These are phyloP conservation scores for Laodelphax striatellus DNA, from an alignment of 1,140 invertebrate species.

Conservation along the genomic window DNA sequence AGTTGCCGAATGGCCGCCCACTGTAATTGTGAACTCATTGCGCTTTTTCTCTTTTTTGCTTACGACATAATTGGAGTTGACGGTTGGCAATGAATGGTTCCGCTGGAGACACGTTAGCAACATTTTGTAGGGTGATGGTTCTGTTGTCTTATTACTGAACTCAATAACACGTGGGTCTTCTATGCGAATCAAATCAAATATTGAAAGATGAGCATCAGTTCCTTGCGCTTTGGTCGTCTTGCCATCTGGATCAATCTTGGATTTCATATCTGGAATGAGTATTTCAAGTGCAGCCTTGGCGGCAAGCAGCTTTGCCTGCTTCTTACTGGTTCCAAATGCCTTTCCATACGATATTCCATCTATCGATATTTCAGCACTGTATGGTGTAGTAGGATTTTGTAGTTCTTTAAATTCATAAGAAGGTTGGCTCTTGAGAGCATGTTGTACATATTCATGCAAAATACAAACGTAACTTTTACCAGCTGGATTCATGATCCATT, in stretches of 20 bases:
- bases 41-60: constrained; percentile 83
- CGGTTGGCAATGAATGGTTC: constrained; percentile 22
- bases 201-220: constrained; percentile 31
- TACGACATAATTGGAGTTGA: constrained; percentile 54
- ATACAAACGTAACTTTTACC: constrained; percentile 94
- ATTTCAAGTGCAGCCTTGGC: constrained; percentile 82
- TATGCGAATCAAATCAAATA: constrained; percentile 91
- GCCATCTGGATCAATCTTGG: constrained; percentile 29
- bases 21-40: constrained; percentile 89
- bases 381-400: constrained; percentile 86
- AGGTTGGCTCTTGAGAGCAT: constrained; percentile 85
- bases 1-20: constrained; percentile 82
- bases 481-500: constrained; percentile 87
- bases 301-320: constrained; percentile 87
- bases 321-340: constrained; percentile 88
- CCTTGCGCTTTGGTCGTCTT: constrained; percentile 9
- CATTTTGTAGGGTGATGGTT: constrained; percentile 88
- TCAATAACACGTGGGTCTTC: constrained; percentile 88
- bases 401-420: constrained; percentile 87
- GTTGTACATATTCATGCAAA: constrained; percentile 91
- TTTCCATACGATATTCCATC: constrained; percentile 86
- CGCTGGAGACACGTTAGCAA: constrained; percentile 83
- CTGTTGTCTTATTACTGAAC: constrained; percentile 88
- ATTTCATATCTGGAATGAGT: constrained; percentile 86
- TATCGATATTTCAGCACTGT: constrained; percentile 85